These are phyloP conservation scores for Bergia sp. DNA, from an alignment of 92 coral and sea anemone genomes.

Conservation along the genomic window DNA sequence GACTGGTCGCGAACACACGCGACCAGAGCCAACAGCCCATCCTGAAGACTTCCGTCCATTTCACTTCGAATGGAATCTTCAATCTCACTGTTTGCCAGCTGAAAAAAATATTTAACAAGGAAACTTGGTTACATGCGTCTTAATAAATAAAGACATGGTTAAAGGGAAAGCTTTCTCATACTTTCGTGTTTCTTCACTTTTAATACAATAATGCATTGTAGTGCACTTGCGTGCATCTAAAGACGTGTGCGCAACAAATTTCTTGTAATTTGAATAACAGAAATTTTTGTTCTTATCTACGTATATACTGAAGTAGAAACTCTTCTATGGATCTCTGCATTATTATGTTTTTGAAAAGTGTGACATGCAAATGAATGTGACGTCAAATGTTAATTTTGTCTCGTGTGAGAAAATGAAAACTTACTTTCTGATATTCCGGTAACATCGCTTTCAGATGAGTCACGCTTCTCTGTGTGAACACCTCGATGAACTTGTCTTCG, in stretches of 20 bases:
- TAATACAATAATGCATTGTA: too few species aligned
- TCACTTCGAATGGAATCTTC: constrained; percentile 22
- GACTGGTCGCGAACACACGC: constrained; percentile 3
- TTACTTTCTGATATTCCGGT: constrained; percentile 65
- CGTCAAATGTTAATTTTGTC: too few species aligned
- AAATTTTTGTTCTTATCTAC: background rate
- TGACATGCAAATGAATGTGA: too few species aligned
- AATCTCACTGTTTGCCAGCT: constrained; percentile 25
- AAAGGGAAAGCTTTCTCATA: too few species aligned
- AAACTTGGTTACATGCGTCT: too few species aligned
- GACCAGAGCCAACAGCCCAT: background rate
- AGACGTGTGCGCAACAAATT: too few species aligned
- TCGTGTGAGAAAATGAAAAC: background rate
- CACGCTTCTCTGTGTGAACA: constrained; percentile 63
- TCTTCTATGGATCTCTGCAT: background rate
- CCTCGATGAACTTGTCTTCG: constrained; percentile 68
- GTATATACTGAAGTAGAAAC: background rate
- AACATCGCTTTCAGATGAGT: constrained; percentile 62
- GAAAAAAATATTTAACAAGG: background rate
- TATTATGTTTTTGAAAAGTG: too few species aligned
- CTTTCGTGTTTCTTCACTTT: too few species aligned
- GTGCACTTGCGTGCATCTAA: too few species aligned
- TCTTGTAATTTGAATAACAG: too few species aligned
- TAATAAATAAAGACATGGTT: too few species aligned
- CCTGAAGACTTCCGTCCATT: constrained; percentile 18